phyloP scores from a whole-genome alignment of 2,888 invertebrate species.

The Hypolimnas misippus region DNA sequence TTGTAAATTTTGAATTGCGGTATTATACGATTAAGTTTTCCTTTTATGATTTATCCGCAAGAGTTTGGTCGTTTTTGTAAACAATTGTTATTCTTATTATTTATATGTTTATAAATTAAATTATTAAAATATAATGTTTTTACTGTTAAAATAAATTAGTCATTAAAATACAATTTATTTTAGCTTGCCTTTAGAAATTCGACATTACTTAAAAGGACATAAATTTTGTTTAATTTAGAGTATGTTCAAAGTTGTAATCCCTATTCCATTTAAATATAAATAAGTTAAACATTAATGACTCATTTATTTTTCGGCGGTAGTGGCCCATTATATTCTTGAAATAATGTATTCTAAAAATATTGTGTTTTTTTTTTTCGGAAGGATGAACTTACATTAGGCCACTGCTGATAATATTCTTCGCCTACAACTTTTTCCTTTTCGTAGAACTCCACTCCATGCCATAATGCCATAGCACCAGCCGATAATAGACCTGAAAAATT shows the following conservation, averaged over 20 bases:
- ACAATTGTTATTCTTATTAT: background rate
- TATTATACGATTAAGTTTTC: background rate
- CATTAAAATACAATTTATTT: no score
- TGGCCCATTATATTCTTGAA: background rate
- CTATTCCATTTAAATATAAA: no score
- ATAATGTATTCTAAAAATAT: background rate
- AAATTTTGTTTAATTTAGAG: no score
- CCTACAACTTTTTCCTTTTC: conserved; percentile 97
- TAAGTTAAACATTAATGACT: background rate
- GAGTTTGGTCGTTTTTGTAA: background rate
- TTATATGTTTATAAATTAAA: no score
- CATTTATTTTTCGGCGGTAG: background rate
- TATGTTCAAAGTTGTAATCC: no score
- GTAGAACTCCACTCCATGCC: conserved; percentile 98
- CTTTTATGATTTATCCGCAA: background rate
- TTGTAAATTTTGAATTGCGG: background rate
- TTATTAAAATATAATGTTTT: no score
- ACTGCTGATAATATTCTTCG: conserved; percentile 95
- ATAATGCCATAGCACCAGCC: conserved; percentile 97
- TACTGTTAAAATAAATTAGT: no score
- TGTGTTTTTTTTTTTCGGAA: background rate
- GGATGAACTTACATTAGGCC: conserved; percentile 90
- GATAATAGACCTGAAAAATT: conserved; percentile 90
- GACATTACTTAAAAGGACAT: no score
- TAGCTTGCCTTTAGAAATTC: no score